A percentile compares a stretch with the other conserved stretches of the same genome.
These are phyloP conservation scores for Ctenoplectra terminalis DNA, from an alignment of 1,140 invertebrate genomes.

Conservation along the genomic window DNA sequence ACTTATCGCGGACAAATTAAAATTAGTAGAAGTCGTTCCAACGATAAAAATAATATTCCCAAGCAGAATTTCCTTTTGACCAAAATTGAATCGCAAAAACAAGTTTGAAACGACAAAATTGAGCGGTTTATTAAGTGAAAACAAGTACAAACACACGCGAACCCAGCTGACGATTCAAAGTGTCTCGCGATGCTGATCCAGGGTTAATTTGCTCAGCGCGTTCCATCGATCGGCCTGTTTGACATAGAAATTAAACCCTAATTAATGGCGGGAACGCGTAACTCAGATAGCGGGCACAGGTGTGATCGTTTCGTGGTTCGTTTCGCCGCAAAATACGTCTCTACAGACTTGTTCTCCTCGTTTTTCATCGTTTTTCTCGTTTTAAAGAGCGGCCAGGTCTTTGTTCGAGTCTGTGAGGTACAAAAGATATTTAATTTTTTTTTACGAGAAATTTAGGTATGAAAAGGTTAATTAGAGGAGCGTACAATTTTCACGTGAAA, in stretches of 20 bases:
- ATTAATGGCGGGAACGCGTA: conserved; percentile 1
- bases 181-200: no score
- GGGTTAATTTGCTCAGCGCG: background rate
- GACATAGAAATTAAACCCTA: background rate
- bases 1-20: no score
- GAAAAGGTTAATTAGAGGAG: conserved; percentile 28
- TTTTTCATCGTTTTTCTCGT: background rate
- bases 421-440: conserved; percentile 14
- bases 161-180: background rate
- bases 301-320: background rate
- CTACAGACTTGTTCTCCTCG: background rate
- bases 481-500: background rate
- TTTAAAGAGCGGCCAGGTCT: background rate
- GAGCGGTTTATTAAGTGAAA: background rate
- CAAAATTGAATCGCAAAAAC: no score
- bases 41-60: no score
- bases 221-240: background rate
- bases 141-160: background rate
- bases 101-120: no score
- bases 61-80: no score
- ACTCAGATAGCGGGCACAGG: background rate
- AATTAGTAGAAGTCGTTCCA: no score
- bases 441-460: background rate
- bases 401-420: background rate
- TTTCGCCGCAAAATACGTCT: background rate